Conservation (phyloP, 1,140 invertebrate species). For the Branchinecta lynchi region DNA sequence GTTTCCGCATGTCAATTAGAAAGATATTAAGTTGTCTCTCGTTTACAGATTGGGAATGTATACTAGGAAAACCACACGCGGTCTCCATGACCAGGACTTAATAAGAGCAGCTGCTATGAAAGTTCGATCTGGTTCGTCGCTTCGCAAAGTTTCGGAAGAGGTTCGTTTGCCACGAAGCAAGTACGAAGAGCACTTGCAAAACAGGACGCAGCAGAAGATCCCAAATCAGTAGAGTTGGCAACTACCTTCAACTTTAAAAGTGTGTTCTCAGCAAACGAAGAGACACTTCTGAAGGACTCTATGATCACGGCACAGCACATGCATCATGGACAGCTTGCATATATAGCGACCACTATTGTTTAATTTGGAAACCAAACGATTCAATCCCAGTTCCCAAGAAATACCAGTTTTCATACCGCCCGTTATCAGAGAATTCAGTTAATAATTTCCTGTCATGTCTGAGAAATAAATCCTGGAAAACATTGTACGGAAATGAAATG, state of each 20-base stretch:
- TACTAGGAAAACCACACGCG: neutral
- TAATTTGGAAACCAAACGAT: no score
- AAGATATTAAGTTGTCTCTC: neutral
- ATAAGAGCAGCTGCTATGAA: conserved; percentile 1
- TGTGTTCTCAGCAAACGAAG: conserved; percentile 1
- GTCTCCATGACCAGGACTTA: conserved; percentile 5
- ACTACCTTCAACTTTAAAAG: neutral
- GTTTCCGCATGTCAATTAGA: no score
- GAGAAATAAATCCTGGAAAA: no score
- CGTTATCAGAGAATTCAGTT: no score
- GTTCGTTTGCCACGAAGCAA: neutral
- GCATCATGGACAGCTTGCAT: conserved; percentile 8
- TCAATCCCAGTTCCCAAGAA: no score
- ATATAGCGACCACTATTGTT: no score
- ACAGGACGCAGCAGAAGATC: conserved; percentile 4
- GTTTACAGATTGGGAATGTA: neutral
- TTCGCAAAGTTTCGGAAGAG: conserved; percentile 5
- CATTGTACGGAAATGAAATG: no score
- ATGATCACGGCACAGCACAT: conserved; percentile 5
- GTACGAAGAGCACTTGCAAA: neutral
- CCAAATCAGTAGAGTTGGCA: conserved; percentile 4
- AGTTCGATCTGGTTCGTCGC: neutral
- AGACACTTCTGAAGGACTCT: conserved; percentile 6
- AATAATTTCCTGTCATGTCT: no score
- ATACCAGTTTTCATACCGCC: no score